Evolutionary conservation across 2,113 vertebrate genomes (phyloP).

Genomic region (Microcebus lehilahytsara): DNA sequence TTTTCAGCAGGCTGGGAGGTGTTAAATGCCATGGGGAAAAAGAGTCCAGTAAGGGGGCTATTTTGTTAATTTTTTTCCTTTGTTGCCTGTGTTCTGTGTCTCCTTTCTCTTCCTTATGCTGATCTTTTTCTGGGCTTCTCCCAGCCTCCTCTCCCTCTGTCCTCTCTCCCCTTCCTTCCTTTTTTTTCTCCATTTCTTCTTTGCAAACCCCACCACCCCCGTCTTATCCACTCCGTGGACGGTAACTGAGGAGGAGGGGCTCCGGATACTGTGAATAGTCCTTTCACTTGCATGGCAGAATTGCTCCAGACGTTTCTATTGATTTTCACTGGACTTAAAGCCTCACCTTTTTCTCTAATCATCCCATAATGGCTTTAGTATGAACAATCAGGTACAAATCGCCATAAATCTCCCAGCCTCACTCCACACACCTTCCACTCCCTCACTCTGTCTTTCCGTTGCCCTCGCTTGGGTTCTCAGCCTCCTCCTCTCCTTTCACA

Average conservation of each 20-base stretch:
- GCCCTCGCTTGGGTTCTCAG: slow-evolving; percentile 77
- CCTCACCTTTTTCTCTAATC: slow-evolving; percentile 99
- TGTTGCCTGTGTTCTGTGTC: fast-evolving
- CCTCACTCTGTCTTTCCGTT: slow-evolving; percentile 80
- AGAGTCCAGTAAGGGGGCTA: neutral
- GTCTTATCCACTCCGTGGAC: slow-evolving; percentile 48
- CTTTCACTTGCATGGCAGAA: slow-evolving; percentile 90
- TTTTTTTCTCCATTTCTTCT: fast-evolving
- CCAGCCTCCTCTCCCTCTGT: neutral
- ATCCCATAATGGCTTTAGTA: slow-evolving; percentile 99
- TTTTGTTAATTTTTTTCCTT: neutral
- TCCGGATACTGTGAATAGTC: slow-evolving; percentile 90
- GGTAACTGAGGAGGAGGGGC: slow-evolving; percentile 82
- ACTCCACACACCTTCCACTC: slow-evolving; percentile 85
- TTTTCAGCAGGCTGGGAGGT: neutral
- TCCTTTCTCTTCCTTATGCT: neutral
- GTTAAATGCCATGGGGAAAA: neutral
- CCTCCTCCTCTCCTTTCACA: slow-evolving; percentile 56
- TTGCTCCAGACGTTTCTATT: slow-evolving; percentile 99
- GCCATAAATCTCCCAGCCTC: slow-evolving; percentile 96
- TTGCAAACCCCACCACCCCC: fast-evolving
- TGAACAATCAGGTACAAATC: slow-evolving; percentile 98
- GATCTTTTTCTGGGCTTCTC: neutral
- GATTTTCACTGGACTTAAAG: slow-evolving; percentile 99
- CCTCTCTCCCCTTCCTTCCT: neutral